These are phyloP conservation scores for Agelastica alni DNA, from an alignment of 2,888 invertebrate species.

Conservation along the genomic window DNA sequence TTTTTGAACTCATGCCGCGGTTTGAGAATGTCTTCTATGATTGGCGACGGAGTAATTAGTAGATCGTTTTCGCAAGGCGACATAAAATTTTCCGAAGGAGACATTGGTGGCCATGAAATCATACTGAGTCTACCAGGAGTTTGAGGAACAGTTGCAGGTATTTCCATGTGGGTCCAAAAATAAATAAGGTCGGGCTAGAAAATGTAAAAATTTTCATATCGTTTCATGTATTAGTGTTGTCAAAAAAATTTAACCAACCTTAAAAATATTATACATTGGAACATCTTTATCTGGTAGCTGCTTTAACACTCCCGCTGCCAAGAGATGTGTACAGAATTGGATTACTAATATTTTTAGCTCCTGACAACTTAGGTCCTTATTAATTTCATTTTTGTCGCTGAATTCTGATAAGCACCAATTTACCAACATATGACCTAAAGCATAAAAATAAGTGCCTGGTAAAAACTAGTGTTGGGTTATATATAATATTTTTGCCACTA, in stretches of 20 bases:
- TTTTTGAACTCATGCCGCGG: constrained; percentile 39
- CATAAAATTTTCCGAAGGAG: constrained; percentile 44
- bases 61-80: constrained; percentile 41
- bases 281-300: constrained; percentile 78
- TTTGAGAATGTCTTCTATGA: constrained; percentile 31
- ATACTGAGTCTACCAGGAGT: constrained; percentile 77
- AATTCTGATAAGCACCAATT: constrained; percentile 86
- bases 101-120: constrained; percentile 72
- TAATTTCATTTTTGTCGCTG: constrained; percentile 70
- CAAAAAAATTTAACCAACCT: no score
- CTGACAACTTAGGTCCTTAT: constrained; percentile 65
- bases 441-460: no score
- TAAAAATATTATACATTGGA: constrained; percentile 68
- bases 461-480: no score
- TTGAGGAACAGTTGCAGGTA: constrained; percentile 66
- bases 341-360: constrained; percentile 78
- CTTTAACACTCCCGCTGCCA: constrained; percentile 83
- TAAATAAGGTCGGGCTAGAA: constrained; percentile 89
- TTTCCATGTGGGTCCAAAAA: constrained; percentile 85
- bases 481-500: no score
- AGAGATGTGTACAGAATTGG: constrained; percentile 85
- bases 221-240: no score
- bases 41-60: constrained; percentile 29
- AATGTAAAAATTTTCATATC: no score
- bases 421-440: constrained; percentile 84